A percentile compares a stretch with the other conserved stretches of the same genome.
These are phyloP conservation scores for Rynchops niger DNA, from an alignment of 2,113 vertebrate species.

Conservation along the genomic window DNA sequence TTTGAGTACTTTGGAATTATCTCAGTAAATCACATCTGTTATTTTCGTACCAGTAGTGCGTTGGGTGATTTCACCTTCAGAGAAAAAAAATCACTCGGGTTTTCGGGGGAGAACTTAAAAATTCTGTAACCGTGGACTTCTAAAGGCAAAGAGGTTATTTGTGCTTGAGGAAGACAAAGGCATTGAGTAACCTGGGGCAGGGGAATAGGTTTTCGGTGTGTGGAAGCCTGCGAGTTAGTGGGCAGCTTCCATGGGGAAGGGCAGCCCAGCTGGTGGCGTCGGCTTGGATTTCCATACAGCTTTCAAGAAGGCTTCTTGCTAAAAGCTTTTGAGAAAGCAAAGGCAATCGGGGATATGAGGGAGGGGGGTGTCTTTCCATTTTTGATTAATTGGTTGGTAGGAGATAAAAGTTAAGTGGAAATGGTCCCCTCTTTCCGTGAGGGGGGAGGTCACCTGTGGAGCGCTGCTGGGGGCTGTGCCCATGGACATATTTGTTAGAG, in stretches of 20 bases:
- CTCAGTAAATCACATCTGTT: background rate
- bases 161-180: background rate
- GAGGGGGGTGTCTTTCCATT: background rate
- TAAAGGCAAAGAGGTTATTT: background rate
- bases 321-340: background rate
- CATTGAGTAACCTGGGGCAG: background rate
- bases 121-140: background rate
- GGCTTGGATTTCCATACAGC: background rate
- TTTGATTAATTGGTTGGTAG: background rate
- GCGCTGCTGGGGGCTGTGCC: background rate
- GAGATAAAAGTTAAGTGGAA: background rate
- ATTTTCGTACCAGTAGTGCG: background rate
- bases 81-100: background rate
- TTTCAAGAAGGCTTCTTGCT: background rate
- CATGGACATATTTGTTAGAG: background rate
- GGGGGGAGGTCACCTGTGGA: background rate
- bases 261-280: background rate
- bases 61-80: background rate
- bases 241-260: background rate
- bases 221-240: background rate
- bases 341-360: background rate
- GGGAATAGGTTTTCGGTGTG: background rate
- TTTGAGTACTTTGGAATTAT: background rate
- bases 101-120: background rate
- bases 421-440: background rate